These are phyloP conservation scores for Elachura formosa DNA, from an alignment of 2,113 vertebrate genomes.

Conservation along the genomic window DNA sequence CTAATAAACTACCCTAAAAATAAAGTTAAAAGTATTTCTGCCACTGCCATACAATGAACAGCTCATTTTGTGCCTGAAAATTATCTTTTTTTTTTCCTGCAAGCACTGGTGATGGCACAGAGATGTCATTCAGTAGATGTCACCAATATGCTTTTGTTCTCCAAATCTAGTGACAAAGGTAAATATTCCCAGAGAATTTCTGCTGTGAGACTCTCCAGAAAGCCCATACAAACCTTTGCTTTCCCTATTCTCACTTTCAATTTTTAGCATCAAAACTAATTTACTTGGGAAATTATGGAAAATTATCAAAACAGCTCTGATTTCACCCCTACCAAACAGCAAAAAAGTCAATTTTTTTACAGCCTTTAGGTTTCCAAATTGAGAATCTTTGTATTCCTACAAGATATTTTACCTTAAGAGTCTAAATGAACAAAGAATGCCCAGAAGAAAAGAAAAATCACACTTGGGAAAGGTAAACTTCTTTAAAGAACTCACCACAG, in stretches of 20 bases:
- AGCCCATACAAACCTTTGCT: neutral
- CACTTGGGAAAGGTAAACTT: constrained; percentile 3
- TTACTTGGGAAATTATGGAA: neutral
- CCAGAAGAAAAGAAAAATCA: neutral
- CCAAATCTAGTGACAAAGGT: neutral
- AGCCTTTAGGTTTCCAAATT: neutral
- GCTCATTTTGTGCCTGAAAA: neutral
- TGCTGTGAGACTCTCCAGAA: neutral
- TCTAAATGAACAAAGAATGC: neutral
- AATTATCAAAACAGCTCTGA: neutral
- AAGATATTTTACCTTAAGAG: neutral
- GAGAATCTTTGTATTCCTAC: neutral
- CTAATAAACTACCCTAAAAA: neutral
- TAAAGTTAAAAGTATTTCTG: neutral
- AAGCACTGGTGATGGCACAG: neutral
- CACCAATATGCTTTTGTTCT: neutral
- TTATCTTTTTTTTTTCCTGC: neutral
- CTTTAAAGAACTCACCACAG: constrained; percentile 23
- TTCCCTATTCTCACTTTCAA: neutral
- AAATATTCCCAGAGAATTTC: neutral
- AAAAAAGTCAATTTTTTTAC: neutral
- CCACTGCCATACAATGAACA: neutral
- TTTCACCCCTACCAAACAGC: neutral
- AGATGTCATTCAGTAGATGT: too few species aligned
- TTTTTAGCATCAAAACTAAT: neutral